A percentile compares a stretch with the other conserved stretches of the same genome.
These are phyloP conservation scores for Diacarnus erythraeanus DNA, from an alignment of 37 sponge, comb jelly and placozoan species.

Conservation along the genomic window DNA sequence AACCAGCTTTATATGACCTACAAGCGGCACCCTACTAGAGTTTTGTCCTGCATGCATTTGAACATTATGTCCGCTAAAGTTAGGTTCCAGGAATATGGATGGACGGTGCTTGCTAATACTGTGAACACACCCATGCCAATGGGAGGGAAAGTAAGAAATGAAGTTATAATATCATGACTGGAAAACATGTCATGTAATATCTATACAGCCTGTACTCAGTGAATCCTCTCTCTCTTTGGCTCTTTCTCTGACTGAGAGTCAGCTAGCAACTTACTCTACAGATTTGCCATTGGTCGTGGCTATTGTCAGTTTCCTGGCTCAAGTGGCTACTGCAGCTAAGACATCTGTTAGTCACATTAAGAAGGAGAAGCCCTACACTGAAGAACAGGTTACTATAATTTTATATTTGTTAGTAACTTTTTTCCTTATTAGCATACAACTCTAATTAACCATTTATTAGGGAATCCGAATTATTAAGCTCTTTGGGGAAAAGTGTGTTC, in stretches of 20 bases:
- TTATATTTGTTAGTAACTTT: too few relatives aligned
- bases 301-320: conserved; percentile 13
- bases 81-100: conserved; percentile 36
- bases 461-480: conserved; percentile 6
- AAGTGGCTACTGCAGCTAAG: conserved; percentile 28
- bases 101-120: conserved; percentile 33
- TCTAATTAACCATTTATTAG: neutral
- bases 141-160: conserved; percentile 40
- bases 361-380: neutral
- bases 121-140: neutral
- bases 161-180: too few relatives aligned
- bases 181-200: too few relatives aligned
- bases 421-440: too few relatives aligned
- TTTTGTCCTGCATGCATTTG: conserved; percentile 63
- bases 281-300: conserved; percentile 1
- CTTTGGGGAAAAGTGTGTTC: conserved; percentile 4
- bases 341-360: neutral
- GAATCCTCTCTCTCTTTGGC: conserved; percentile 35
- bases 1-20: conserved; percentile 25
- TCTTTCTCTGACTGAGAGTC: conserved; percentile 20
- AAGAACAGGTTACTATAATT: conserved; percentile 3
- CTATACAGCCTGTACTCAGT: conserved; percentile 17
- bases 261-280: conserved; percentile 1
- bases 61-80: conserved; percentile 16
- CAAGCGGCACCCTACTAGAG: conserved; percentile 3